phyloP scores from a whole-genome alignment of 2,888 invertebrate species.

The Drosophila ezoana region DNA sequence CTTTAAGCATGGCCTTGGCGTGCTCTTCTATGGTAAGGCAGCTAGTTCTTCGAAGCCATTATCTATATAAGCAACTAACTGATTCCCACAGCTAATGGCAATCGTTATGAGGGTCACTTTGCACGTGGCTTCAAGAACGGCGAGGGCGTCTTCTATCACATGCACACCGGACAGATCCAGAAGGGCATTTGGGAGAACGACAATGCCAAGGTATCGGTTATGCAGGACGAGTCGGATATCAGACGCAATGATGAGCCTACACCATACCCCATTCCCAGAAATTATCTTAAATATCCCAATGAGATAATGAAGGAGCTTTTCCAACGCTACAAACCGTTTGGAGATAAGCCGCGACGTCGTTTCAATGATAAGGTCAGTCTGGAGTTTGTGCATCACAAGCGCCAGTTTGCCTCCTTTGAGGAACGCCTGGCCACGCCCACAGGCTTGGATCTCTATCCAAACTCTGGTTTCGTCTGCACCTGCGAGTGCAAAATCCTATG shows the following conservation, averaged over 20 bases:
- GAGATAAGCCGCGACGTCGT: slow-evolving; percentile 60
- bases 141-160: slow-evolving; percentile 83
- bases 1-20: slow-evolving; percentile 80
- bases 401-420: slow-evolving; percentile 66
- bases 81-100: slow-evolving; percentile 76
- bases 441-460: slow-evolving; percentile 48
- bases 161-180: slow-evolving; percentile 83
- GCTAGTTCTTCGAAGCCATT: too few relatives aligned
- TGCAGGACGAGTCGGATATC: slow-evolving; percentile 77
- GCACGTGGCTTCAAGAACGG: slow-evolving; percentile 82
- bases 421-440: slow-evolving; percentile 52
- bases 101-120: slow-evolving; percentile 84
- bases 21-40: slow-evolving; percentile 77
- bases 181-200: slow-evolving; percentile 83
- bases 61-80: not conserved
- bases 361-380: slow-evolving; percentile 71
- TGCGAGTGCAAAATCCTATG: slow-evolving; percentile 48
- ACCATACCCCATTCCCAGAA: slow-evolving; percentile 73
- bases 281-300: slow-evolving; percentile 73
- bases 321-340: slow-evolving; percentile 61
- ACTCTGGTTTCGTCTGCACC: slow-evolving; percentile 53
- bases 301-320: slow-evolving; percentile 76
- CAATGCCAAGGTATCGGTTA: slow-evolving; percentile 77
- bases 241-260: slow-evolving; percentile 70
- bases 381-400: slow-evolving; percentile 63